These are phyloP conservation scores for Tragelaphus scriptus DNA, from an alignment of 2,113 vertebrate genomes.

Conservation along the genomic window DNA sequence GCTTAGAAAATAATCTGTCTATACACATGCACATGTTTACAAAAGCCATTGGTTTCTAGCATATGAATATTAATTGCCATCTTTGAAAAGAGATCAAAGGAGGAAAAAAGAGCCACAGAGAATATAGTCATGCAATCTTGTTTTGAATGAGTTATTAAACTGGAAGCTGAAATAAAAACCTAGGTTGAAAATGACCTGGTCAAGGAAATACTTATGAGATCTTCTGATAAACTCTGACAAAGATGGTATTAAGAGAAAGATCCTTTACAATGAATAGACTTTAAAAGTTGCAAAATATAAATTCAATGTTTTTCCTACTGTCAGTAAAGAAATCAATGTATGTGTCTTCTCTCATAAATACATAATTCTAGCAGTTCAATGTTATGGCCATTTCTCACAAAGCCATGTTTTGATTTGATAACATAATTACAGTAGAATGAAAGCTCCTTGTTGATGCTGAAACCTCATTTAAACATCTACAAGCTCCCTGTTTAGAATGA, in stretches of 20 bases:
- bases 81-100: not conserved
- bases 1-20: not conserved
- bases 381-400: slow-evolving; percentile 63
- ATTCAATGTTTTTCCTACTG: slow-evolving; percentile 56
- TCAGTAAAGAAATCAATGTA: slow-evolving; percentile 54
- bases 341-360: slow-evolving; percentile 68
- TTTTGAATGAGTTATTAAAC: not conserved
- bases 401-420: slow-evolving; percentile 75
- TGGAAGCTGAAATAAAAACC: not conserved
- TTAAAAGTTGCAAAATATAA: slow-evolving; percentile 66
- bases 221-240: slow-evolving; percentile 64
- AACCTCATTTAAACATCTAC: slow-evolving; percentile 66
- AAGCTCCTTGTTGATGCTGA: slow-evolving; percentile 66
- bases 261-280: slow-evolving; percentile 54
- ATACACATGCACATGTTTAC: not conserved
- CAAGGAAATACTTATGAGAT: slow-evolving; percentile 22
- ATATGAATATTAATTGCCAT: not conserved
- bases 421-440: slow-evolving; percentile 74
- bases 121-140: not conserved
- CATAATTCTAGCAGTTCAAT: slow-evolving; percentile 68
- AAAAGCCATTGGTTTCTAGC: not conserved
- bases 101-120: not conserved
- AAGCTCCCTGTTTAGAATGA: slow-evolving; percentile 55
- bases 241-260: slow-evolving; percentile 58
- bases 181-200: slow-evolving; percentile 44